phyloP scores from a whole-genome alignment of 2,113 vertebrate genomes.

The Eptesicus fuscus region DNA sequence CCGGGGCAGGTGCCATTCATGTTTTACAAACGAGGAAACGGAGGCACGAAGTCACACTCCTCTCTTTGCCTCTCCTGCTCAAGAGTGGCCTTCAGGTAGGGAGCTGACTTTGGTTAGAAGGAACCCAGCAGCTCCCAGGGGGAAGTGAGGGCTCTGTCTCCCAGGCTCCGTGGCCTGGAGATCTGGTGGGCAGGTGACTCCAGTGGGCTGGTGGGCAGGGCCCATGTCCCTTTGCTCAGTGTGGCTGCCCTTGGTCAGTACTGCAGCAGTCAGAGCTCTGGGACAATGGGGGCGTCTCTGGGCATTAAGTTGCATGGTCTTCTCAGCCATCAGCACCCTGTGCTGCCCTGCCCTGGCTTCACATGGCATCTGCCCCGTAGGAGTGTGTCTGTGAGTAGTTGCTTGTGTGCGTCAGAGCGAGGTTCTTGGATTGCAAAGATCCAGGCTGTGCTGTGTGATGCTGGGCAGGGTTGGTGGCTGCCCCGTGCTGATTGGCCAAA shows the following conservation, averaged over 20 bases:
- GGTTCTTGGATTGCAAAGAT: not conserved
- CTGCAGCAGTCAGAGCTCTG: not conserved
- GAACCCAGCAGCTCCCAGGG: not conserved
- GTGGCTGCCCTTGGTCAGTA: not conserved
- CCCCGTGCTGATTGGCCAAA: accelerated
- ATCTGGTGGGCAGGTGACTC: not conserved
- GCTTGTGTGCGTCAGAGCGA: accelerated
- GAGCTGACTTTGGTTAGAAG: not conserved
- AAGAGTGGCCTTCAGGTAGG: not conserved
- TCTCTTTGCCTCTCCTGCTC: not conserved
- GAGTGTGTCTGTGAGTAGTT: not conserved
- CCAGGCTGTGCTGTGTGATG: not conserved
- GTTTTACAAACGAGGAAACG: not conserved
- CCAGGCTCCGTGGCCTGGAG: not conserved
- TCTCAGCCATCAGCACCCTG: not conserved
- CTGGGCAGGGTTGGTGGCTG: not conserved
- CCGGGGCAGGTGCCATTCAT: not conserved
- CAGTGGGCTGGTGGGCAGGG: not conserved
- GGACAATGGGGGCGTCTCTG: not conserved
- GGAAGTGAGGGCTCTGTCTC: too few species aligned
- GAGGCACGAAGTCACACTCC: not conserved
- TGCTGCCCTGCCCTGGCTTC: not conserved
- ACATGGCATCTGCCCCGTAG: not conserved
- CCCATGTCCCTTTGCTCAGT: not conserved
- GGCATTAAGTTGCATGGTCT: not conserved